Evolutionary conservation across 1,140 invertebrate species (phyloP).

Genomic region (Amphibalanus amphitrite): DNA sequence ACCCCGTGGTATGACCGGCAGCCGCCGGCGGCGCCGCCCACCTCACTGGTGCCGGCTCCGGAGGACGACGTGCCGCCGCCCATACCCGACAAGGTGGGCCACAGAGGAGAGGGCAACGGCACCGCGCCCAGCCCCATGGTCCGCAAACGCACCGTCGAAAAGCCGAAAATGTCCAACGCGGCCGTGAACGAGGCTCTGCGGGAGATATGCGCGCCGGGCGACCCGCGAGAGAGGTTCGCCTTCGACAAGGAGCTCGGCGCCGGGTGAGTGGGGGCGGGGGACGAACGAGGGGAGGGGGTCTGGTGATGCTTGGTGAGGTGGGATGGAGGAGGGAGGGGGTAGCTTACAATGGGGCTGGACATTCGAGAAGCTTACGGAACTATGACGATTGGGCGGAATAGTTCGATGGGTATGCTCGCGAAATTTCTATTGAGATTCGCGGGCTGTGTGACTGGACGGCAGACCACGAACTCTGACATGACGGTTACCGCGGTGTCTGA

Average conservation of each 20-base stretch:
- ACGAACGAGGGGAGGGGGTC: neutral
- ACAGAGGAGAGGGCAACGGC: neutral
- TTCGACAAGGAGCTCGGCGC: conserved; percentile 72
- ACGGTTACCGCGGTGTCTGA: too few species aligned
- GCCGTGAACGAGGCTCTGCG: conserved; percentile 70
- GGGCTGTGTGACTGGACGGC: too few species aligned
- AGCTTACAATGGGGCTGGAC: too few species aligned
- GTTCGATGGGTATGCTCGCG: too few species aligned
- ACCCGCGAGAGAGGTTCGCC: conserved; percentile 62
- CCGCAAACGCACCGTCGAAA: neutral
- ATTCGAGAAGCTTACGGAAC: too few species aligned
- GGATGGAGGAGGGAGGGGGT: too few species aligned
- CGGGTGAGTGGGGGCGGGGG: conserved; percentile 29
- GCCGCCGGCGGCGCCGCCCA: too few species aligned
- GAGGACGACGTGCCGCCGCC: neutral
- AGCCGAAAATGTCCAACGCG: conserved; percentile 31
- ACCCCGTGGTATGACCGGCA: neutral
- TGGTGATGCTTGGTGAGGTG: too few species aligned
- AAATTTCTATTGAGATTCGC: too few species aligned
- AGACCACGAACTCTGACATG: too few species aligned
- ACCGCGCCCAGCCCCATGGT: neutral
- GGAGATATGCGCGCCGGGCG: conserved; percentile 51
- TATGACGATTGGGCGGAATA: too few species aligned
- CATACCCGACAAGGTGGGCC: neutral
- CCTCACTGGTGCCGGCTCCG: too few species aligned